phyloP scores from a whole-genome alignment of 2,888 invertebrate genomes.

The Cheilosia scutellata region DNA sequence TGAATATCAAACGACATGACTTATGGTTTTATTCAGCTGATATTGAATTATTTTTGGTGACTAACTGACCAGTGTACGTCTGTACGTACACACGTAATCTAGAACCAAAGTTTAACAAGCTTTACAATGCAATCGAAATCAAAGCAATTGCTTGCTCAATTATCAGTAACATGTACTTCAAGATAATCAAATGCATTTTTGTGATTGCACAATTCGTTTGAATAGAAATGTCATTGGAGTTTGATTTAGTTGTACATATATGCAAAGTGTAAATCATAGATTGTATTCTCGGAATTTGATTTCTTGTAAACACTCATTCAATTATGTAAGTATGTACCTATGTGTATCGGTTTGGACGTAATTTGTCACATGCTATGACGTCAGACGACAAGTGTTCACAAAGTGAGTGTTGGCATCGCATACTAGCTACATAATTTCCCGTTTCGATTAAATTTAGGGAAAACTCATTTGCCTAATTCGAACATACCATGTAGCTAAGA shows the following conservation, averaged over 20 bases:
- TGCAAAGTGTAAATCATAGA: neutral
- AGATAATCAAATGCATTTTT: neutral
- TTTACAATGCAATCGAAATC: neutral
- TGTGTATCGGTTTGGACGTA: neutral
- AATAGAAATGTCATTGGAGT: constrained; percentile 16
- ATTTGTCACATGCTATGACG: neutral
- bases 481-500: no score
- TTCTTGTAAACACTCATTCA: neutral
- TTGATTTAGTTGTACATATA: constrained; percentile 1
- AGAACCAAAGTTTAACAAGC: neutral
- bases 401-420: no score
- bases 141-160: neutral
- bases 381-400: neutral
- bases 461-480: no score
- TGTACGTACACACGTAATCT: neutral
- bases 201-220: constrained; percentile 10
- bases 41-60: neutral
- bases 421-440: no score
- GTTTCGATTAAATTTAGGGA: no score
- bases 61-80: neutral
- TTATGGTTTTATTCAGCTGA: neutral
- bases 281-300: neutral
- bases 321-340: neutral
- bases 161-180: neutral
- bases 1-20: neutral